Evolutionary conservation across 2,113 vertebrate species (phyloP), one percentile per base, ranked within the genome.

Genomic region (Cyanoramphus novaezelandiae): DNA sequence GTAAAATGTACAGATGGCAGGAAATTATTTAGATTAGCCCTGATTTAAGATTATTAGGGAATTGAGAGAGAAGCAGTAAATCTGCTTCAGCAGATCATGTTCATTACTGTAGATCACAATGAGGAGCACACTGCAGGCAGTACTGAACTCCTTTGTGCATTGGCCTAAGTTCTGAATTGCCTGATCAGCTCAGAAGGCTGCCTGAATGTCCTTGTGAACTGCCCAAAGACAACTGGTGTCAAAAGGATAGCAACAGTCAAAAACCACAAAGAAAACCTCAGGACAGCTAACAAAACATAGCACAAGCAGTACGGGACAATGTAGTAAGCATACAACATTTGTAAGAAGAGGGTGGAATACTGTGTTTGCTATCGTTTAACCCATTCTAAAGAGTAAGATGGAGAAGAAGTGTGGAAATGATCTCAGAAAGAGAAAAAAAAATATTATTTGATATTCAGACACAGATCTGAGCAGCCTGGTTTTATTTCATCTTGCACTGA

Each of bases 81-180:
- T 49, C 79, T 70, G 41, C 39, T 85, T 59, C 47, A 59, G 84
- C 53, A 88, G 63, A 81, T 88, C 19, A 82, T 3, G 43, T 31
- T 69, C 21, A 43, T 29, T 86, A 80, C 33, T 80, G 33, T 7
- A 69, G 55, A 62, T 11, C 1, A 6, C 49, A 59, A 59, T 8
- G 20, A 65, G 86, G 46, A 21, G 29, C 43, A 64, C 24, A 10
- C 17, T 9, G 21, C 64, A 65, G 2, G 20, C 77, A 82, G 37
- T 18, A 33, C n/a, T 0, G 0, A 1, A 44, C 27, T 29, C 27
- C 6, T 4, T 1, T n/a, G 28, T 14, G 37, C 46, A 20, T 23
- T 1, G 1, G 39, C 23, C 31, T 9, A 23, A 81, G 29, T 10
- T 76, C 70, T 33, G 43, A 79, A 49, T 25, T 44, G 62, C 39